Conservation (phyloP, 2,113 vertebrate genomes). For the Crotalus horridus region DNA sequence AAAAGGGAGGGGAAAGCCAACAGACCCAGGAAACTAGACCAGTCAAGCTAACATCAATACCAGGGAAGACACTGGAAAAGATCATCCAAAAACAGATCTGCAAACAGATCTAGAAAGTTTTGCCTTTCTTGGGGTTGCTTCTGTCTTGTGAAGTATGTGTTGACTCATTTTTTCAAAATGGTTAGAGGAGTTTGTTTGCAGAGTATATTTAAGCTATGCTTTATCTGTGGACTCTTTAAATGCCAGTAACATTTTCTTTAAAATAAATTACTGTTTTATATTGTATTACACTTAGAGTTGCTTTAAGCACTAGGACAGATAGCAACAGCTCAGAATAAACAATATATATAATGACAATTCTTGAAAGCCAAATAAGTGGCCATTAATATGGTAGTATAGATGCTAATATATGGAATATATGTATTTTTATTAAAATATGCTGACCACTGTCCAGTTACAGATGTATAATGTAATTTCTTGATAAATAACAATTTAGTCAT, state of each 20-base stretch:
- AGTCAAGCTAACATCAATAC: too few relatives aligned
- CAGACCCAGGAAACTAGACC: too few relatives aligned
- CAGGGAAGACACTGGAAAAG: too few relatives aligned
- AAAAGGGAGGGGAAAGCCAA: too few relatives aligned
- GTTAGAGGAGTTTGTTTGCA: neutral
- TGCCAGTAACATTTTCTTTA: neutral
- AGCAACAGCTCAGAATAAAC: neutral
- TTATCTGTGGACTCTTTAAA: neutral
- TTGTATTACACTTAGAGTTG: neutral
- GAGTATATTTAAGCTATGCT: neutral
- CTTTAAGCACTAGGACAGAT: neutral
- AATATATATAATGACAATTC: neutral
- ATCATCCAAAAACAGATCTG: too few relatives aligned
- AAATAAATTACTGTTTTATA: neutral
- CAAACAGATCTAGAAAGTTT: too few relatives aligned
- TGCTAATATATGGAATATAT: neutral
- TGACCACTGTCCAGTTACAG: neutral
- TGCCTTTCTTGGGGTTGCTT: neutral
- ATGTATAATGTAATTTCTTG: neutral
- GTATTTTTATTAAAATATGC: neutral
- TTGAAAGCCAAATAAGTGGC: neutral
- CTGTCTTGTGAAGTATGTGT: neutral
- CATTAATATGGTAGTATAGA: neutral
- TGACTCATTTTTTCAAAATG: neutral
- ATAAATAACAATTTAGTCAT: neutral